Conservation (phyloP, 2,113 vertebrate genomes). For the Platichthys stellatus region DNA sequence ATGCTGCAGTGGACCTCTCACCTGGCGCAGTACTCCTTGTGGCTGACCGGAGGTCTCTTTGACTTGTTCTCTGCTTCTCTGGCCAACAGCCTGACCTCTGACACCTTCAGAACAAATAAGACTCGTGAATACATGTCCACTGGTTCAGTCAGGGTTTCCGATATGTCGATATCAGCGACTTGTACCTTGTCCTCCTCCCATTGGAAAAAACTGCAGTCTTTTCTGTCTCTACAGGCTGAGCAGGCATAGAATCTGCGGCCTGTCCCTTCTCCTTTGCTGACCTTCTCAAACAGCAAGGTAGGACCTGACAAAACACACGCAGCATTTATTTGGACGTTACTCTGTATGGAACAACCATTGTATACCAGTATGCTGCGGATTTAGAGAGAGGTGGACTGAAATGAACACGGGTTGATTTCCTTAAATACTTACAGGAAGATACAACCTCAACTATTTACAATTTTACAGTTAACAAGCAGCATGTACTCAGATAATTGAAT, state of each 20-base stretch:
- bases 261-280: slow-evolving; percentile 68
- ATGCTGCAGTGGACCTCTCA: slow-evolving; percentile 56
- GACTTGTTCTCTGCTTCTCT: slow-evolving; percentile 85
- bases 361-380: background rate
- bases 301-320: slow-evolving; percentile 82
- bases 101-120: slow-evolving; percentile 81
- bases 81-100: slow-evolving; percentile 84
- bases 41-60: slow-evolving; percentile 82
- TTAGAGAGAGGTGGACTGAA: too few relatives aligned
- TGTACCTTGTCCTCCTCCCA: slow-evolving; percentile 95
- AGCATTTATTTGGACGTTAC: background rate
- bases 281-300: slow-evolving; percentile 89
- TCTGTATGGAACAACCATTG: background rate
- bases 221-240: slow-evolving; percentile 94
- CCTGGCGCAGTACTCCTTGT: slow-evolving; percentile 85
- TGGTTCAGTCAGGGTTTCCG: rapidly evolving
- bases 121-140: background rate
- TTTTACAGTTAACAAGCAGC: too few relatives aligned
- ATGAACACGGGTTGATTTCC: too few relatives aligned
- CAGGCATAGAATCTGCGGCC: slow-evolving; percentile 91
- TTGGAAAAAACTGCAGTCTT: slow-evolving; percentile 94
- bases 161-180: background rate
- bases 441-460: too few relatives aligned
- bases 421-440: too few relatives aligned
- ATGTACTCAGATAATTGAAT: too few relatives aligned